Conservation (phyloP, 2,888 invertebrate species). For the Noctua fimbriata region DNA sequence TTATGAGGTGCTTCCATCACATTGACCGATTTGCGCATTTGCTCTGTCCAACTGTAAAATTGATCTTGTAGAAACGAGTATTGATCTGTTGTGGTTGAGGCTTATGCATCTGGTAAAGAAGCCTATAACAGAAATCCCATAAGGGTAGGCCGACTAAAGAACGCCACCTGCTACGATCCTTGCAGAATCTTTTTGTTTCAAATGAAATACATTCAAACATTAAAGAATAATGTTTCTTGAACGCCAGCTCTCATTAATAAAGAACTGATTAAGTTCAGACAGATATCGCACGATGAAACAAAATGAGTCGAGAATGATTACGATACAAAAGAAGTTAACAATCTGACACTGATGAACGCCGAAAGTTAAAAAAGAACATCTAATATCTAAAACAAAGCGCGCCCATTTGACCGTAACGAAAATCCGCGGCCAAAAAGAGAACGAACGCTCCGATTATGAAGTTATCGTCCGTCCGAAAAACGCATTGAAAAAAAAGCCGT, state of each 20-base stretch:
- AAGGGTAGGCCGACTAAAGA: neutral
- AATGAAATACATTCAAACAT: neutral
- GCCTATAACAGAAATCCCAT: neutral
- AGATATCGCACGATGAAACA: neutral
- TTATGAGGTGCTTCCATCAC: slow-evolving; percentile 36
- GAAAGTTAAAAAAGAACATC: slow-evolving; percentile 45
- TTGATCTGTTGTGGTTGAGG: neutral
- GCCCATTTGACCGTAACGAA: slow-evolving; percentile 65
- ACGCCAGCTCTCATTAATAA: neutral
- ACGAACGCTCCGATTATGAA: slow-evolving; percentile 79
- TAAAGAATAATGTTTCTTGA: too few species aligned
- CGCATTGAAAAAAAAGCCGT: slow-evolving; percentile 71
- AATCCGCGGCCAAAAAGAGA: slow-evolving; percentile 62
- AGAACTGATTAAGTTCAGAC: neutral
- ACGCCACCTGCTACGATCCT: neutral
- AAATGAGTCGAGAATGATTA: slow-evolving; percentile 7
- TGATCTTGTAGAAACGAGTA: neutral
- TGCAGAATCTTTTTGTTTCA: neutral
- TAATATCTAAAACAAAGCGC: slow-evolving; percentile 70
- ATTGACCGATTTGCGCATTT: slow-evolving; percentile 27
- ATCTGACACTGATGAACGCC: slow-evolving; percentile 32
- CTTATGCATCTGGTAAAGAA: neutral
- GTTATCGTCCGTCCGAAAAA: slow-evolving; percentile 73
- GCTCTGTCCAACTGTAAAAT: neutral
- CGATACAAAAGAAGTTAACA: slow-evolving; percentile 1